These are phyloP conservation scores for Polypterus bichir DNA, from an alignment of 2,113 vertebrate species.

Conservation along the genomic window DNA sequence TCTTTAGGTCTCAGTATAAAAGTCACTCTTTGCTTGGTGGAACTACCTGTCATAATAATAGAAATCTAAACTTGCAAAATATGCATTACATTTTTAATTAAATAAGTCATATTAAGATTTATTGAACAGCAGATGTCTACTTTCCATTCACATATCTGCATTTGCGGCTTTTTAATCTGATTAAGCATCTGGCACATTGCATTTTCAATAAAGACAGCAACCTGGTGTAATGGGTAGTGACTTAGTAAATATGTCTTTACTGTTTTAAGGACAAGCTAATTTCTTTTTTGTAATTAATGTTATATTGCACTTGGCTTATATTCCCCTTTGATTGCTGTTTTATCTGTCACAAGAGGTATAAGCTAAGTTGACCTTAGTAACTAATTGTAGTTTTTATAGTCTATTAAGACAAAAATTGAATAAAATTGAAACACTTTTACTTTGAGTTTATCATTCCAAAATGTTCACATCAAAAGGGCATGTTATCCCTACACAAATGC, in stretches of 20 bases:
- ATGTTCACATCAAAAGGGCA: too few relatives aligned
- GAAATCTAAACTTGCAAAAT: constrained; percentile 24
- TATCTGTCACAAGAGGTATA: too few relatives aligned
- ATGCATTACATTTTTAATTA: constrained; percentile 29
- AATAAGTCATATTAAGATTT: constrained; percentile 32
- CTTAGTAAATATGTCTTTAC: constrained; percentile 33
- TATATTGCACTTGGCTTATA: too few relatives aligned
- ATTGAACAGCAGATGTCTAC: constrained; percentile 27
- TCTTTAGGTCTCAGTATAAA: too few relatives aligned
- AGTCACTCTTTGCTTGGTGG: constrained; percentile 22
- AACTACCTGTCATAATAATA: constrained; percentile 28
- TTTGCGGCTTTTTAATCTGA: constrained; percentile 25
- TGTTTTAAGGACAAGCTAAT: constrained; percentile 16
- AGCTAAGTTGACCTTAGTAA: too few relatives aligned
- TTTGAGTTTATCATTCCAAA: too few relatives aligned
- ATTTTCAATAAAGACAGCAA: constrained; percentile 34
- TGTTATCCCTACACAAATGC: too few relatives aligned
- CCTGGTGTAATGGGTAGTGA: constrained; percentile 30
- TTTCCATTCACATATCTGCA: constrained; percentile 27
- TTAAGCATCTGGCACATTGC: constrained; percentile 39
- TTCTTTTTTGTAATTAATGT: too few relatives aligned
- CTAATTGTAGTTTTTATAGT: too few relatives aligned
- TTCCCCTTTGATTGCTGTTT: too few relatives aligned
- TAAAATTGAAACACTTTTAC: too few relatives aligned
- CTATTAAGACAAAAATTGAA: too few relatives aligned